Percentiles rank a stretch among this genome's conserved stretches.
Conservation (phyloP, 2,797 vertebrate genomes). For the Trachops cirrhosus region DNA sequence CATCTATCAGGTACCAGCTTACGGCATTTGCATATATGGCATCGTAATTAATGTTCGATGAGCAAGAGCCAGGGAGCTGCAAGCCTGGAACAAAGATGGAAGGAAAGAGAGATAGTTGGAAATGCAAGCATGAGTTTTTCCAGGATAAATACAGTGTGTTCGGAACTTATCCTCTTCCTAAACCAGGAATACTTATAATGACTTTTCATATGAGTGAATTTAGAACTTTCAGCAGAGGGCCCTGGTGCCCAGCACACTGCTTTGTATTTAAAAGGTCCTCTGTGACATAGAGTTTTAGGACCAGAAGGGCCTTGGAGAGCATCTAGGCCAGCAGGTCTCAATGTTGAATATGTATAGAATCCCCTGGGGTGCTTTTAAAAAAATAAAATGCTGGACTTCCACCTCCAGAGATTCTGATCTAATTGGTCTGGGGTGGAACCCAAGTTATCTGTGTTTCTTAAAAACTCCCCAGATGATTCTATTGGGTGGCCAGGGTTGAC, state of each 20-base stretch:
- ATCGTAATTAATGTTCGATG: conserved; percentile 25
- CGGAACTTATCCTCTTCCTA: conserved; percentile 40
- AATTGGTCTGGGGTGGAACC: not conserved
- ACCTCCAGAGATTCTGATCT: not conserved
- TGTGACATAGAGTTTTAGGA: not conserved
- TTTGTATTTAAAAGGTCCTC: not conserved
- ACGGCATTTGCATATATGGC: conserved; percentile 9
- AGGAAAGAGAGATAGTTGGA: not conserved
- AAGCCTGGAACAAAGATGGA: not conserved
- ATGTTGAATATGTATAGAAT: not conserved
- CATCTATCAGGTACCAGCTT: not conserved
- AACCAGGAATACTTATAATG: conserved; percentile 33
- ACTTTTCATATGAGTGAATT: not conserved
- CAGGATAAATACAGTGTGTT: not conserved
- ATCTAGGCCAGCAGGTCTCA: not conserved
- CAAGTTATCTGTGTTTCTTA: not conserved
- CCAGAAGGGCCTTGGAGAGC: not conserved
- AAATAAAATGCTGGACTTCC: not conserved
- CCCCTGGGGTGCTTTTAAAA: not conserved
- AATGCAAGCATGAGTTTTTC: not conserved
- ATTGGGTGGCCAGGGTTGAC: not conserved
- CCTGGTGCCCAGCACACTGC: not conserved
- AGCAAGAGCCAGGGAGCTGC: not conserved
- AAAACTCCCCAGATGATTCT: not conserved
- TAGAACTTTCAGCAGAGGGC: not conserved